Evolutionary conservation across 2,797 vertebrate species (phyloP).

Genomic region (Halcyon badia): DNA sequence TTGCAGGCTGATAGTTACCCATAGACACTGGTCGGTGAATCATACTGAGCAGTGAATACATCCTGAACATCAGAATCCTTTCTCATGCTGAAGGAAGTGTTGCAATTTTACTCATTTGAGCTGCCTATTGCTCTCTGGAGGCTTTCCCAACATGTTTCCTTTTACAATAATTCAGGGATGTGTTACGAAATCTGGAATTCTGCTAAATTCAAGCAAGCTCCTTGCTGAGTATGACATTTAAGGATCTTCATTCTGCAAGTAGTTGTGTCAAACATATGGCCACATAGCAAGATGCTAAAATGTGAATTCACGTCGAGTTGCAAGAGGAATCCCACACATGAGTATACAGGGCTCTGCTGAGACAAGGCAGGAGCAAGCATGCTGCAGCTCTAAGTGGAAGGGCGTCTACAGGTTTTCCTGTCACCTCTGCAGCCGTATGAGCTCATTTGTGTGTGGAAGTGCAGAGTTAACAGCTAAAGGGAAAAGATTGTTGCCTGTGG

Average conservation of each 20-base stretch:
- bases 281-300: not conserved
- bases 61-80: not conserved
- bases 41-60: not conserved
- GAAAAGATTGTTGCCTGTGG: not conserved
- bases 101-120: not conserved
- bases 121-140: not conserved
- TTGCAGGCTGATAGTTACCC: not conserved
- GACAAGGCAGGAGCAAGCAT: fast-evolving
- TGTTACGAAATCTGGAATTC: not conserved
- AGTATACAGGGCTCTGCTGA: not conserved
- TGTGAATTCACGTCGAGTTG: not conserved
- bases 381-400: not conserved
- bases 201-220: not conserved
- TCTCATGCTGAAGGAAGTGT: not conserved
- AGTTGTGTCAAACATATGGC: not conserved
- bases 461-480: not conserved
- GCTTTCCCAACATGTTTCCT: not conserved
- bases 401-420: not conserved
- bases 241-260: not conserved
- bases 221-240: not conserved
- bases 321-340: not conserved
- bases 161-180: not conserved
- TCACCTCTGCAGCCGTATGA: not conserved
- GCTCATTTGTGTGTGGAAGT: not conserved
- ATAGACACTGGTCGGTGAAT: not conserved